These are phyloP conservation scores for Ceryle rudis DNA, from an alignment of 2,797 vertebrate genomes.

Conservation along the genomic window DNA sequence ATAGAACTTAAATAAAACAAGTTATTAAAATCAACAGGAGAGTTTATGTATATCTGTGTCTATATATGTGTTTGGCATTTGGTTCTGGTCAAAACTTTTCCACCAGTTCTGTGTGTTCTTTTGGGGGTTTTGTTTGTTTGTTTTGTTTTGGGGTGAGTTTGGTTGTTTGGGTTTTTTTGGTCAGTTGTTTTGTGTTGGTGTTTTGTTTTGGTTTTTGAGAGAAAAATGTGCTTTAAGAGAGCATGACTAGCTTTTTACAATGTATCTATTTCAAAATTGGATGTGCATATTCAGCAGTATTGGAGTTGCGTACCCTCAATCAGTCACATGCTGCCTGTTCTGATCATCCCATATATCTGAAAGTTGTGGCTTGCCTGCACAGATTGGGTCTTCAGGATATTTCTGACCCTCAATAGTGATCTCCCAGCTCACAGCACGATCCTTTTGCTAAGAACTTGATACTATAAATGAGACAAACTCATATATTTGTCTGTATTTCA, in stretches of 20 bases:
- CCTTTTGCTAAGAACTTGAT: not conserved
- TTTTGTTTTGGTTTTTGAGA: too few relatives aligned
- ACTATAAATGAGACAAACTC: not conserved
- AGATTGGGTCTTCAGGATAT: not conserved
- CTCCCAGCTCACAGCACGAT: rapidly evolving
- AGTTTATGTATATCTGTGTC: not conserved
- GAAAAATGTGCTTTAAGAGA: not conserved
- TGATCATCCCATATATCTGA: not conserved
- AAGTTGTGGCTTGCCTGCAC: not conserved
- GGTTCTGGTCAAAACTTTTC: not conserved
- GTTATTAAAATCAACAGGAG: not conserved
- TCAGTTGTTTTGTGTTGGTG: too few relatives aligned
- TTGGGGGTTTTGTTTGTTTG: too few relatives aligned
- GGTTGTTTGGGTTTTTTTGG: too few relatives aligned
- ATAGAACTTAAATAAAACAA: not conserved
- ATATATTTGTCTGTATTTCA: not conserved
- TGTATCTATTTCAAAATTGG: not conserved
- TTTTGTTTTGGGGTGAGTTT: not conserved
- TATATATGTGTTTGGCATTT: not conserved
- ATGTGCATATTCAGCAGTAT: not conserved
- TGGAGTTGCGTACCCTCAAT: not conserved
- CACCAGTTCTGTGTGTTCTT: rapidly evolving
- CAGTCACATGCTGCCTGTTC: not conserved
- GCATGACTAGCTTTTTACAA: not conserved
- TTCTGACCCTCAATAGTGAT: not conserved